phyloP scores from a whole-genome alignment of 2,797 vertebrate genomes.

The Macropus fuliginosus region DNA sequence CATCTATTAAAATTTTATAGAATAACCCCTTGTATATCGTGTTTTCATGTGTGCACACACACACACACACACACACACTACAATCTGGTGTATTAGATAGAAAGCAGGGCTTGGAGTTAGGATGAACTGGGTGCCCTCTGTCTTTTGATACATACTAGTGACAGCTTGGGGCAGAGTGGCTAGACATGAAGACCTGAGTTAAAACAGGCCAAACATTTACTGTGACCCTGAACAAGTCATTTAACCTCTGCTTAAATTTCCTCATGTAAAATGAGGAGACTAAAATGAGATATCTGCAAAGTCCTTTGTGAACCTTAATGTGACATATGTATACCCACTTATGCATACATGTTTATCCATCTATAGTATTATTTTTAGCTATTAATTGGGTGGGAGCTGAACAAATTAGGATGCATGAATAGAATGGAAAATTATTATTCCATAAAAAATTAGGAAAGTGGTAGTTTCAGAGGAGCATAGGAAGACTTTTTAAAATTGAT shows the following conservation, averaged over 20 bases:
- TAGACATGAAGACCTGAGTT: neutral
- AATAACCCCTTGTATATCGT: constrained; percentile 7
- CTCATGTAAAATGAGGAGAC: neutral
- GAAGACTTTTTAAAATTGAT: neutral
- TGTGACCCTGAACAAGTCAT: neutral
- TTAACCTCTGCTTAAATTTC: neutral
- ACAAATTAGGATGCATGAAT: neutral
- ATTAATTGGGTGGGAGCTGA: neutral
- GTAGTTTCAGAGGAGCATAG: neutral
- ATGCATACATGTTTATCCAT: neutral
- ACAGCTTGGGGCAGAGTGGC: neutral
- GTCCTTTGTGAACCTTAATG: neutral
- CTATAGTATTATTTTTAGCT: neutral
- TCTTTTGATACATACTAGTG: too few relatives aligned
- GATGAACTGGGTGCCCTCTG: too few relatives aligned
- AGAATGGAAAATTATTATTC: neutral
- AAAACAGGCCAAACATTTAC: neutral
- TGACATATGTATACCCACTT: neutral
- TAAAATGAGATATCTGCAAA: neutral
- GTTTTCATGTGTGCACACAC: constrained; percentile 15
- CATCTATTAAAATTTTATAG: constrained; percentile 2
- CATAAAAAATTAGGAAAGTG: neutral
- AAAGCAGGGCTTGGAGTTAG: too few relatives aligned
- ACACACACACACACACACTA: neutral
- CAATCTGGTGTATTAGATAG: too few relatives aligned